Conservation (phyloP, 2,888 invertebrate species). For the Tuberolachnus salignus region DNA sequence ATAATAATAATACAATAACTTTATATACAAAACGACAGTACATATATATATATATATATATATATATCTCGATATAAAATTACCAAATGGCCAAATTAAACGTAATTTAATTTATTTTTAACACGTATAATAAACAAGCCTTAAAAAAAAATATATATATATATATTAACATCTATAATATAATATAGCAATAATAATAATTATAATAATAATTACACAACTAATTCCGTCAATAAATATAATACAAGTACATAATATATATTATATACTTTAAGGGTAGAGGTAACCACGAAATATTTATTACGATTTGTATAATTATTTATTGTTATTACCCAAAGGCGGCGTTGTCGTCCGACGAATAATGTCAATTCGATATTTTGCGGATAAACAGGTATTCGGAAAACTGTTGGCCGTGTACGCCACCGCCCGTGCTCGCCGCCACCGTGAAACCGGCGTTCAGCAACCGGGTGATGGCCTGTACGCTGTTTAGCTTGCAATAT, state of each 20-base stretch:
- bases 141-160: conserved; percentile 33
- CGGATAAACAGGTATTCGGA: conserved; percentile 85
- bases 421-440: conserved; percentile 83
- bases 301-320: neutral
- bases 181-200: too few species aligned
- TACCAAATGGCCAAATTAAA: conserved; percentile 34
- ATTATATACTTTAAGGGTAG: neutral
- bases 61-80: conserved; percentile 8
- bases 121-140: conserved; percentile 29
- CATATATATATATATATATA: conserved; percentile 1
- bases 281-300: neutral
- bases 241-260: neutral
- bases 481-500: conserved; percentile 87
- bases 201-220: conserved; percentile 14
- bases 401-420: conserved; percentile 87
- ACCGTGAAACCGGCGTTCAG: conserved; percentile 76
- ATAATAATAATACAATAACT: neutral
- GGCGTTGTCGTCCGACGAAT: neutral
- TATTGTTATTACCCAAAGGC: neutral
- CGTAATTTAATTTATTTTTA: conserved; percentile 17
- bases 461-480: conserved; percentile 79
- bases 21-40: conserved; percentile 7
- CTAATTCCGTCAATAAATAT: conserved; percentile 31
- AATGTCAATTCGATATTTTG: conserved; percentile 60
- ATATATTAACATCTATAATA: too few species aligned